phyloP scores from a whole-genome alignment of 2,888 invertebrate genomes.

The Alloplasta piceator region DNA sequence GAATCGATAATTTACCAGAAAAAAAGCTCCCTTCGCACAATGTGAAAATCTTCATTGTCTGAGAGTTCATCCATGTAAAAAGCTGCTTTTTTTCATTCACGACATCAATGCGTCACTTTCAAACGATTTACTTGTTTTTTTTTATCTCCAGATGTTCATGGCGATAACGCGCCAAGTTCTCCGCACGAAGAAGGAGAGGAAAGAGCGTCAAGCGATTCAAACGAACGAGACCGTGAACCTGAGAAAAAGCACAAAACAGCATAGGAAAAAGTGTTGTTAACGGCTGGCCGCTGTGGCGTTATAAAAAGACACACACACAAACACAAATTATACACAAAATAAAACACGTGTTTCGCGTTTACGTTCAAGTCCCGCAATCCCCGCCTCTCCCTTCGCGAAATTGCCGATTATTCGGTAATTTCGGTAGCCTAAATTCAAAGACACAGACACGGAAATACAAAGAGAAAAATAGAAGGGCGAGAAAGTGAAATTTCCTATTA shows the following conservation, averaged over 20 bases:
- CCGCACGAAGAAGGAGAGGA: constrained; percentile 92
- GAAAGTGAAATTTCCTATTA: constrained; percentile 22
- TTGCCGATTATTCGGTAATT: constrained; percentile 71
- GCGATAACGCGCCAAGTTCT: constrained; percentile 92
- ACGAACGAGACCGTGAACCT: constrained; percentile 89
- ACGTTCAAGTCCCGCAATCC: constrained; percentile 59
- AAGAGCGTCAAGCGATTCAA: constrained; percentile 89
- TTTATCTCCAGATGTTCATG: constrained; percentile 88
- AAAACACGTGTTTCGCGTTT: constrained; percentile 22
- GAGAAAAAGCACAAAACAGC: constrained; percentile 87
- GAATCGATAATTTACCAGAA: too few species aligned
- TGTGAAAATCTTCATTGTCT: too few species aligned
- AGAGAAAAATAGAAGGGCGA: constrained; percentile 7
- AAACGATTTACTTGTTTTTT: constrained; percentile 2
- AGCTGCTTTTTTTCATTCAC: too few species aligned
- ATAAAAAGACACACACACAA: background rate
- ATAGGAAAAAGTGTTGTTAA: constrained; percentile 83
- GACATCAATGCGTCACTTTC: background rate
- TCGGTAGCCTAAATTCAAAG: constrained; percentile 62
- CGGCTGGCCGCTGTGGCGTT: constrained; percentile 63
- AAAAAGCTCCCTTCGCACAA: too few species aligned
- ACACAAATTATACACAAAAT: too few species aligned
- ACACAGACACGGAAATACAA: constrained; percentile 66
- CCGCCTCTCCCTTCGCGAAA: constrained; percentile 63
- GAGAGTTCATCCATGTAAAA: too few species aligned